Percentiles rank a stretch among this genome's conserved stretches.
These are phyloP conservation scores for Upupa epops DNA, from an alignment of 2,113 vertebrate genomes.

Conservation along the genomic window DNA sequence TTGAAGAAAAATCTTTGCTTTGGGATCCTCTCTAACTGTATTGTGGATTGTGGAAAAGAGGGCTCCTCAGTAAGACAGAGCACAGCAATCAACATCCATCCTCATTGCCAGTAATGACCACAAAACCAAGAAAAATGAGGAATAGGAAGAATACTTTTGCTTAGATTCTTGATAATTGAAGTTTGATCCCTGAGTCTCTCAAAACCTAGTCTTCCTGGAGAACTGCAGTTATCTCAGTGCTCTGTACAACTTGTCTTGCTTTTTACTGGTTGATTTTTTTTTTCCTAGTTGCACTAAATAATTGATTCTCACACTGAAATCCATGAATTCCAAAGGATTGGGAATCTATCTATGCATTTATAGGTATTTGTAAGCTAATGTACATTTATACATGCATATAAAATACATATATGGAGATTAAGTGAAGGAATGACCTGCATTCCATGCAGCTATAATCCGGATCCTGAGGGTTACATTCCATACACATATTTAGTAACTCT, in stretches of 20 bases:
- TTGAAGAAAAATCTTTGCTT: not conserved
- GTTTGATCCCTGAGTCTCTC: not conserved
- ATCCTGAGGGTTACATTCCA: not conserved
- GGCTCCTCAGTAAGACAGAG: not conserved
- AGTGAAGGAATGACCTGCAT: not conserved
- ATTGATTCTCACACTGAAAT: not conserved
- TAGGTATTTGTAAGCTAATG: not conserved
- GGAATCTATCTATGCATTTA: not conserved
- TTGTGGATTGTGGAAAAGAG: not conserved
- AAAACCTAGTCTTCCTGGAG: not conserved
- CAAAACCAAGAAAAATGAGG: not conserved
- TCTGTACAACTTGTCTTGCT: not conserved
- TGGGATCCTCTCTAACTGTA: not conserved
- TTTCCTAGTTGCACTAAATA: not conserved
- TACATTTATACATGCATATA: not conserved
- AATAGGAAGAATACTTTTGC: not conserved
- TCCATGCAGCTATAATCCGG: not conserved
- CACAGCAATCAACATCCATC: not conserved
- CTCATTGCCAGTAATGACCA: not conserved
- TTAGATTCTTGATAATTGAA: not conserved
- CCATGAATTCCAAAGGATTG: not conserved
- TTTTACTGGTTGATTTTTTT: not conserved
- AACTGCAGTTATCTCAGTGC: not conserved
- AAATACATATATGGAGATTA: not conserved
- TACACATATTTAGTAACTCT: not conserved